These are phyloP conservation scores for Kryphioiulus occultus DNA, from an alignment of 2,888 invertebrate species.

Conservation along the genomic window DNA sequence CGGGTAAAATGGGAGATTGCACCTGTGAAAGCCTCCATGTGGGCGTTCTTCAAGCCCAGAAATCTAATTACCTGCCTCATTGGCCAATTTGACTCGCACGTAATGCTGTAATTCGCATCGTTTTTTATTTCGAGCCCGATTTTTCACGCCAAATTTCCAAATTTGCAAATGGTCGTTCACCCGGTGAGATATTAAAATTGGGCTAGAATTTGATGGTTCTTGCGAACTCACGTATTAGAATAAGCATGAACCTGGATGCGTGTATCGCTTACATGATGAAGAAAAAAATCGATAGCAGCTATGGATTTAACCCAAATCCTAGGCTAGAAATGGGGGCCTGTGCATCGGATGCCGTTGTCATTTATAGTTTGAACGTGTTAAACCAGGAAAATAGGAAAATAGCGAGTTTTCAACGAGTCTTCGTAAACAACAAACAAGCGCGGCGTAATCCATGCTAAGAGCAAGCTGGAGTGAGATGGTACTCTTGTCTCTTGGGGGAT, in stretches of 20 bases:
- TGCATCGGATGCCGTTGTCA: background rate
- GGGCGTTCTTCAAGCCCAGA: background rate
- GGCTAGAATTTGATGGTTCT: background rate
- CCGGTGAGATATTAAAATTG: background rate
- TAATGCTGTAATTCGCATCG: background rate
- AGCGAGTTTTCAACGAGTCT: background rate
- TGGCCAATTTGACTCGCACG: background rate
- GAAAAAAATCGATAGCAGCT: background rate
- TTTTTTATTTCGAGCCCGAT: background rate
- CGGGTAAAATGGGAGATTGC: background rate
- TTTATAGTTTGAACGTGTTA: slow-evolving; percentile 12
- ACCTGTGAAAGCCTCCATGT: background rate
- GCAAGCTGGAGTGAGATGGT: background rate
- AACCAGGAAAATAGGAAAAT: slow-evolving; percentile 6
- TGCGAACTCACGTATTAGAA: background rate
- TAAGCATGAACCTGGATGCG: background rate
- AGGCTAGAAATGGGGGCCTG: background rate
- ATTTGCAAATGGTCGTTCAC: background rate
- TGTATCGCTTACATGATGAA: background rate
- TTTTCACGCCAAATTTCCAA: background rate
- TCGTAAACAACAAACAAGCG: background rate
- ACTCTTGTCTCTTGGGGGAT: background rate
- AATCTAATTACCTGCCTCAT: background rate
- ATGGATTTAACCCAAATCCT: slow-evolving; percentile 4
- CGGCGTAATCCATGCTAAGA: background rate